These are phyloP conservation scores for Pseudolycoriella hygida DNA, from an alignment of 2,888 invertebrate genomes.

Conservation along the genomic window DNA sequence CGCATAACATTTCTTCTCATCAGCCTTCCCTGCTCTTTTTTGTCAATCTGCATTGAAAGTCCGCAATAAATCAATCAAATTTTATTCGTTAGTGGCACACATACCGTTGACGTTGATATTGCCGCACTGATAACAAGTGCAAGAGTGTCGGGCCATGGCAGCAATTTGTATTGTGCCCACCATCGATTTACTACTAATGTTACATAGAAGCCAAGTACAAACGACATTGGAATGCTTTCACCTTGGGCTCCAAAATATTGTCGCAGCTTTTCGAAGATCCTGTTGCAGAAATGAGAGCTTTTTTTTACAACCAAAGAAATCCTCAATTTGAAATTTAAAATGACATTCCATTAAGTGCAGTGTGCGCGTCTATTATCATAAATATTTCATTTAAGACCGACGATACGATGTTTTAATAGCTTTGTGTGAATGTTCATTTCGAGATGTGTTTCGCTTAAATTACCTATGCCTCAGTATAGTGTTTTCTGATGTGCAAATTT, in stretches of 20 bases:
- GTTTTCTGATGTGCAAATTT: no score
- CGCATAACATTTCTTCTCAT: slow-evolving; percentile 82
- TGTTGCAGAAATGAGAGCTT: slow-evolving; percentile 24
- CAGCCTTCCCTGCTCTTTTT: slow-evolving; percentile 62
- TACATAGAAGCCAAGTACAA: slow-evolving; percentile 90
- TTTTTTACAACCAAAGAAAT: no score
- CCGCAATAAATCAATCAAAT: not conserved
- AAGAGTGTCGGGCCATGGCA: slow-evolving; percentile 88
- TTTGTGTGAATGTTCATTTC: no score
- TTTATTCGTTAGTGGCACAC: slow-evolving; percentile 4
- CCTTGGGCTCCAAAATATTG: slow-evolving; percentile 75
- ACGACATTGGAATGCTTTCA: slow-evolving; percentile 86
- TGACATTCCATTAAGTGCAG: no score
- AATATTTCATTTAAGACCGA: no score
- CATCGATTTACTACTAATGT: slow-evolving; percentile 80
- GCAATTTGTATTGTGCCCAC: slow-evolving; percentile 87
- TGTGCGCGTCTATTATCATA: no score
- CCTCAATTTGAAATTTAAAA: no score
- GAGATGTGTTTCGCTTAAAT: no score
- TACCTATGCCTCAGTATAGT: no score
- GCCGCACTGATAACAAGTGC: slow-evolving; percentile 83
- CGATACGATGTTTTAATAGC: no score
- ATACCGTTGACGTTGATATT: slow-evolving; percentile 37
- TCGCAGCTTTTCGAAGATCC: slow-evolving; percentile 72
- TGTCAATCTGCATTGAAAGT: not conserved